Evolutionary conservation across 2,113 vertebrate species (phyloP).

Genomic region (Anarrhichthys ocellatus): DNA sequence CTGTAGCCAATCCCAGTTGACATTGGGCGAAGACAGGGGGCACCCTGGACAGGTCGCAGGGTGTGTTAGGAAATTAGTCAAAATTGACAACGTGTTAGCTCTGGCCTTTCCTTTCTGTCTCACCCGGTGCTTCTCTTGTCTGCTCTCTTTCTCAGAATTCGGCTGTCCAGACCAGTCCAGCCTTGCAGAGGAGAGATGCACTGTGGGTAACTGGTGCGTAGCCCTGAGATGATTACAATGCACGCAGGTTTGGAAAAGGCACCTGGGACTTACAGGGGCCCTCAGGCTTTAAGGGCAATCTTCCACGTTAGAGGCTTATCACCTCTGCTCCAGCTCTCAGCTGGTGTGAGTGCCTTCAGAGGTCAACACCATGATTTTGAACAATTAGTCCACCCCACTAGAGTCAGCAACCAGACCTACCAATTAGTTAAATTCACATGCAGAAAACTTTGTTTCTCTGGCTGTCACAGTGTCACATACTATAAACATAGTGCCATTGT

Average conservation of each 20-base stretch:
- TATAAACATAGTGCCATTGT: background rate
- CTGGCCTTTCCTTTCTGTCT: slow-evolving; percentile 14
- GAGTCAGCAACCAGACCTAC: slow-evolving; percentile 20
- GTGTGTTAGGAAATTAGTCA: background rate
- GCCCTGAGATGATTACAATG: slow-evolving; percentile 68
- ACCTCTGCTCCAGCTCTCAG: slow-evolving; percentile 52
- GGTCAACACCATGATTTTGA: slow-evolving; percentile 44
- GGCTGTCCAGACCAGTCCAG: slow-evolving; percentile 50
- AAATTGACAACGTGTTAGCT: slow-evolving; percentile 16
- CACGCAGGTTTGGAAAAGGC: slow-evolving; percentile 59
- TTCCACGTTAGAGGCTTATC: slow-evolving; percentile 46
- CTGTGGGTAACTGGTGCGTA: slow-evolving; percentile 37
- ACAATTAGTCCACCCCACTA: slow-evolving; percentile 37
- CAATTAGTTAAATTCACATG: slow-evolving; percentile 27
- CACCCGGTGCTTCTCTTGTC: background rate
- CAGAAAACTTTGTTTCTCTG: slow-evolving; percentile 1
- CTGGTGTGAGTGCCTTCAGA: slow-evolving; percentile 35
- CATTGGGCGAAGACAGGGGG: no score
- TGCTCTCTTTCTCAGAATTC: slow-evolving; percentile 18
- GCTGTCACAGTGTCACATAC: background rate
- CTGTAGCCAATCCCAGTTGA: background rate
- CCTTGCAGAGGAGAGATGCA: slow-evolving; percentile 47
- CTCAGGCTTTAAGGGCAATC: slow-evolving; percentile 23
- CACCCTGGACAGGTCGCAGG: background rate
- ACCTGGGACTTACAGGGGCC: slow-evolving; percentile 56